Evolutionary conservation across 1,140 invertebrate species (phyloP), one percentile per base, ranked within the genome.

Genomic region (Drosophila teissieri): DNA sequence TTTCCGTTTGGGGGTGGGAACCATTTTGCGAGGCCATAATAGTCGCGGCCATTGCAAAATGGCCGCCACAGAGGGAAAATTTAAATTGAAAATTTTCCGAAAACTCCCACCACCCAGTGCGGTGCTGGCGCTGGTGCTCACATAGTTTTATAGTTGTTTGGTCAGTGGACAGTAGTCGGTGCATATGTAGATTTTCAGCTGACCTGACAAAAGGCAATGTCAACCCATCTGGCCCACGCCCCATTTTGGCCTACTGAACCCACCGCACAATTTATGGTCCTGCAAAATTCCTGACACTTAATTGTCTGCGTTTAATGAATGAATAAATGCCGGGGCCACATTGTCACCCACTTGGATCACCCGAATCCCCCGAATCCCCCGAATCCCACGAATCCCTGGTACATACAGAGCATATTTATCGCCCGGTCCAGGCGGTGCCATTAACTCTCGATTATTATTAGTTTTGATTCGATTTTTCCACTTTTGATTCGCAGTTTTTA

Each of bases 231-330:
- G 15, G 37, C 69, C 53, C 54, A 73, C 55, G 46, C 45, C 65
- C 37, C 53, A 11, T 42, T 17, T n/a, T 42, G 27, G 19, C 40
- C 52, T 37, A 36, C 40, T 10, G 69, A 48, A 60, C 44, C 73
- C 69, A 48, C 51, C 70, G 27, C 72, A 76, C 48, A 69, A 88
- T 88, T 88, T 88, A 88, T 88, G 63, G 58, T 72, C 73, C 84
- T 84, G 82, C 80, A 64, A 88, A 89, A 88, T 88, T 88, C 84
- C 84, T 84, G 84, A 88, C 70, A 88, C 84, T 88, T 88, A 88
- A 88, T 88, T 88, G 84, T 88, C 84, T 90, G 84, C 84, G 80
- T 84, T 89, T 88, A 88, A 88, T 88, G 84, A 88, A 88, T 88
- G 84, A 88, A 80, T 88, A 78, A 89, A 84, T 84, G 83, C 84